Percentiles rank a stretch among this genome's conserved stretches.
Conservation (phyloP, 92 coral and sea anemone species). For the Parazoanthus swiftii region DNA sequence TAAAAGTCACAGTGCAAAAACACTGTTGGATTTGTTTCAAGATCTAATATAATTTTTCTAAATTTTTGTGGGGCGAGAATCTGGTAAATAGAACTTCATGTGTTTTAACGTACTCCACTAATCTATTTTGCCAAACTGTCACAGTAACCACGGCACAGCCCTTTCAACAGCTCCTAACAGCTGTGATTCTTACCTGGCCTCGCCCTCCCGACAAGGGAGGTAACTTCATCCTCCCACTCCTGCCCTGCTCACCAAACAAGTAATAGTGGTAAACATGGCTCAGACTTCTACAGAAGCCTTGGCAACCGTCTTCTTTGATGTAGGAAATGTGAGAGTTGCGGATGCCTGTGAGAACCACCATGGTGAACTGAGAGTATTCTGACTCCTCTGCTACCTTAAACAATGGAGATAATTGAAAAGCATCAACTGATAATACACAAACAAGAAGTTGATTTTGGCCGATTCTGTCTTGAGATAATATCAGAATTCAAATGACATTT, state of each 20-base stretch:
- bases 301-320: constrained; percentile 59
- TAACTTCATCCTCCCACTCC: constrained; percentile 76
- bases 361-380: constrained; percentile 65
- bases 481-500: no score
- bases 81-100: no score
- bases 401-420: neutral
- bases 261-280: constrained; percentile 87
- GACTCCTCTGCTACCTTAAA: constrained; percentile 58
- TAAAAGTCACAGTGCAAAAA: no score
- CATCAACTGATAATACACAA: neutral
- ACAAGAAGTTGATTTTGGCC: neutral
- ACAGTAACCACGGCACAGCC: neutral
- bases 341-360: constrained; percentile 76
- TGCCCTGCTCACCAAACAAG: constrained; percentile 75
- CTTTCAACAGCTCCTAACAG: no score
- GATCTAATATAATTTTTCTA: no score
- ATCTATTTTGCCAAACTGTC: neutral
- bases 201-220: constrained; percentile 53
- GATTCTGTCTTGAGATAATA: no score
- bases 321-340: constrained; percentile 70
- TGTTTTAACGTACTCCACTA: no score
- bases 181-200: constrained; percentile 46
- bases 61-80: no score
- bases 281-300: constrained; percentile 59
- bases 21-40: no score